Evolutionary conservation across 2,888 invertebrate species (phyloP).

Genomic region (Nymphalis c-album): DNA sequence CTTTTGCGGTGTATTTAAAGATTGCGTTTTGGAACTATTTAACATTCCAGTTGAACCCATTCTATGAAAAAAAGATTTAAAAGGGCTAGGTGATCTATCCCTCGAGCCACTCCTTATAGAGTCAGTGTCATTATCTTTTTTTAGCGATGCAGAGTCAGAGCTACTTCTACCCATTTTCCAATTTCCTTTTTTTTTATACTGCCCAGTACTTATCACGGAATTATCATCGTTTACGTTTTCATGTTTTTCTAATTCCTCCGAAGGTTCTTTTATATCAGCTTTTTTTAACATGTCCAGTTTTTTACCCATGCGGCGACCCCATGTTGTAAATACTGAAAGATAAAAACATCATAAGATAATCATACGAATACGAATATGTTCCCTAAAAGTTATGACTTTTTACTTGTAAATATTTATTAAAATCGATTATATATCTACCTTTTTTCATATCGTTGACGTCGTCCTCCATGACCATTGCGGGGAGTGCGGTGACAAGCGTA

Average conservation of each 20-base stretch:
- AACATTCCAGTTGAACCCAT: constrained; percentile 90
- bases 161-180: constrained; percentile 82
- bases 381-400: neutral
- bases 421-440: constrained; percentile 54
- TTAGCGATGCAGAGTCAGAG: constrained; percentile 72
- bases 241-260: constrained; percentile 58
- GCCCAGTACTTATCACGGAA: constrained; percentile 60
- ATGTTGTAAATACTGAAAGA: constrained; percentile 84
- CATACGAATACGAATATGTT: too few species aligned
- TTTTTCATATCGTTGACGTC: constrained; percentile 83
- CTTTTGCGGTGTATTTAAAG: constrained; percentile 64
- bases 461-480: constrained; percentile 89
- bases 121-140: constrained; percentile 73
- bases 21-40: constrained; percentile 80
- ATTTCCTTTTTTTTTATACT: constrained; percentile 80
- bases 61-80: constrained; percentile 87
- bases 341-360: neutral
- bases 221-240: constrained; percentile 61
- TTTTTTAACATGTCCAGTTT: constrained; percentile 88
- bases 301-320: constrained; percentile 90
- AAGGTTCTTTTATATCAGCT: constrained; percentile 82
- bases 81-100: constrained; percentile 83
- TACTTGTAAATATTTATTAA: neutral
- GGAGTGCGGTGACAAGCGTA: constrained; percentile 88
- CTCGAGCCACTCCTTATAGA: constrained; percentile 75